Conservation (phyloP, 2,888 invertebrate genomes). For the Tanypteryx hageni region DNA sequence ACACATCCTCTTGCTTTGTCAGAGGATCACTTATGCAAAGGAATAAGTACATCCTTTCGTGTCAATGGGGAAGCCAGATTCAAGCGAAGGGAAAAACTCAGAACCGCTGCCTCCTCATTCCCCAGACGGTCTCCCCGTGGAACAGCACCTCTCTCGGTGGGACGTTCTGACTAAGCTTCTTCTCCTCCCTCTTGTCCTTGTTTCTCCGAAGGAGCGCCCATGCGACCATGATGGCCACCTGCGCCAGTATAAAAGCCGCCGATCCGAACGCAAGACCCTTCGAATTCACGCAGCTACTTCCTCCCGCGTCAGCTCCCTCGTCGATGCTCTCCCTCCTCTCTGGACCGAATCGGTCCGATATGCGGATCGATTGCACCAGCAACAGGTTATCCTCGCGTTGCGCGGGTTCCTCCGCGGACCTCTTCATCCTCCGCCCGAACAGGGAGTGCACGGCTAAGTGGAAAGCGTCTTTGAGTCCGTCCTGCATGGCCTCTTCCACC, state of each 20-base stretch:
- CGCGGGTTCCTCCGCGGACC: background rate
- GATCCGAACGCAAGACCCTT: conserved; percentile 90
- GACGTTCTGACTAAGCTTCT: conserved; percentile 77
- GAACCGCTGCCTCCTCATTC: conserved; percentile 42
- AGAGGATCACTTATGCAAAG: conserved; percentile 32
- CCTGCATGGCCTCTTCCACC: conserved; percentile 49
- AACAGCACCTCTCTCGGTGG: conserved; percentile 46
- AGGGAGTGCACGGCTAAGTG: conserved; percentile 39
- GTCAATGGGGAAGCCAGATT: background rate
- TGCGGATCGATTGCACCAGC: conserved; percentile 93
- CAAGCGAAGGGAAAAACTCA: background rate
- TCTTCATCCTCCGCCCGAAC: conserved; percentile 41
- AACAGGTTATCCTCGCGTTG: conserved; percentile 83
- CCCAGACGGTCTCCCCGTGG: conserved; percentile 42
- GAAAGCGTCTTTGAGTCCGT: conserved; percentile 42
- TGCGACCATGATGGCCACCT: conserved; percentile 90
- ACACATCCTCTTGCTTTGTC: background rate
- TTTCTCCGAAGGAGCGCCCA: conserved; percentile 94
- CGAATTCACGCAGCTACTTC: conserved; percentile 83
- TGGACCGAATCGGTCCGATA: conserved; percentile 89
- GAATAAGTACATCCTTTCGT: background rate
- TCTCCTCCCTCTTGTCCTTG: conserved; percentile 70
- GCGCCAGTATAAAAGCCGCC: conserved; percentile 90
- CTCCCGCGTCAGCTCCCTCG: conserved; percentile 72
- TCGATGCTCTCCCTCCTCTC: conserved; percentile 75